Conservation (phyloP, 2,797 vertebrate genomes). For the Coregonus ussuriensis region DNA sequence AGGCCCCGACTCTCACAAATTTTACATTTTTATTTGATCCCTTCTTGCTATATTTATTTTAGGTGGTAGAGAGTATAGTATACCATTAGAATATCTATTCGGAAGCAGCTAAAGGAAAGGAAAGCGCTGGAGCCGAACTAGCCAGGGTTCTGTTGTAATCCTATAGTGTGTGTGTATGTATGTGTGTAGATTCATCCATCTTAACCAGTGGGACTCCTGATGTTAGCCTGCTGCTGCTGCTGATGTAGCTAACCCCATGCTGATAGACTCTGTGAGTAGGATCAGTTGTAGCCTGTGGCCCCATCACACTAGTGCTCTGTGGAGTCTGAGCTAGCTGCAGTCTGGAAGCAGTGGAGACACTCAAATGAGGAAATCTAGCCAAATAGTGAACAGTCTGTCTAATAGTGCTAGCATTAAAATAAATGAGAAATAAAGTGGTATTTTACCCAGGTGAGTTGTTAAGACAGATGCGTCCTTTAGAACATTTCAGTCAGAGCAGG, state of each 20-base stretch:
- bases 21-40: conserved; percentile 44
- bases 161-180: background rate
- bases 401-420: background rate
- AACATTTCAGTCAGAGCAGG: background rate
- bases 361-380: background rate
- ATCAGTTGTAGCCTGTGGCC: background rate
- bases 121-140: conserved; percentile 16
- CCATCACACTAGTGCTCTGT: background rate
- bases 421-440: background rate
- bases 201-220: background rate
- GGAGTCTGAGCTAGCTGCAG: background rate
- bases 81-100: conserved; percentile 42
- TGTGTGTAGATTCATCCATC: too few species aligned
- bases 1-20: conserved; percentile 42
- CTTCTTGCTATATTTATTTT: conserved; percentile 26
- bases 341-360: background rate
- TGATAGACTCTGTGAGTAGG: background rate
- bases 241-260: conserved; percentile 2
- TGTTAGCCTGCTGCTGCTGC: background rate
- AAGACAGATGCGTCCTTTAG: background rate
- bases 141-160: background rate
- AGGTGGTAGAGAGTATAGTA: conserved; percentile 31
- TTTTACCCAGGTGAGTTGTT: background rate
- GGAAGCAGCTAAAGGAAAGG: conserved; percentile 43
- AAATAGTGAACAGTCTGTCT: background rate